Conservation (phyloP, 2,888 invertebrate species). For the Rotaria sp. region DNA sequence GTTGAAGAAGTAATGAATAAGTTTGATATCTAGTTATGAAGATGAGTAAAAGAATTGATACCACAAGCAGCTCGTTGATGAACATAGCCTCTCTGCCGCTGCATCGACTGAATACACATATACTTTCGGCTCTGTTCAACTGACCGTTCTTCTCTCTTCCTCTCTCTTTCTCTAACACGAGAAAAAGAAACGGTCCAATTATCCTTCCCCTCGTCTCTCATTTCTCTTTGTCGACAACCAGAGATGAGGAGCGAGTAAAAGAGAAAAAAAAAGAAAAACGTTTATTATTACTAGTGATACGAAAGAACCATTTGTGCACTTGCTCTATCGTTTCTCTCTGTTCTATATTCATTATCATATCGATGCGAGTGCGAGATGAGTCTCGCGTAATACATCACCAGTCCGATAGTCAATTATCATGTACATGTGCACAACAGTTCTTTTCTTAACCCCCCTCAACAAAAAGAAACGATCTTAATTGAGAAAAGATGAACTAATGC, state of each 20-base stretch:
- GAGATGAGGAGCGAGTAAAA: neutral
- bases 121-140: neutral
- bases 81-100: conserved; percentile 1
- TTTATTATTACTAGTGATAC: neutral
- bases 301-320: conserved; percentile 7
- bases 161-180: neutral
- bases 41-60: conserved; percentile 8
- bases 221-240: neutral
- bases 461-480: neutral
- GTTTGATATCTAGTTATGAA: conserved; percentile 9
- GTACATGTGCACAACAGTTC: neutral
- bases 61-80: neutral
- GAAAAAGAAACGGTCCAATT: conserved; percentile 24
- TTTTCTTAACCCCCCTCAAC: neutral
- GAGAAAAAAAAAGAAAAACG: neutral
- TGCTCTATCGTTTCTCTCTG: neutral
- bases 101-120: conserved; percentile 12
- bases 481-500: neutral
- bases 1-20: neutral
- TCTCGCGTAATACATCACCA: conserved; percentile 4
- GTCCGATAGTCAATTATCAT: neutral
- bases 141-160: neutral
- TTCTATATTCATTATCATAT: conserved; percentile 3
- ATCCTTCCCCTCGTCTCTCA: neutral
- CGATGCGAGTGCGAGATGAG: neutral